phyloP scores from a whole-genome alignment of 2,113 vertebrate genomes.

The Scalopus aquaticus region DNA sequence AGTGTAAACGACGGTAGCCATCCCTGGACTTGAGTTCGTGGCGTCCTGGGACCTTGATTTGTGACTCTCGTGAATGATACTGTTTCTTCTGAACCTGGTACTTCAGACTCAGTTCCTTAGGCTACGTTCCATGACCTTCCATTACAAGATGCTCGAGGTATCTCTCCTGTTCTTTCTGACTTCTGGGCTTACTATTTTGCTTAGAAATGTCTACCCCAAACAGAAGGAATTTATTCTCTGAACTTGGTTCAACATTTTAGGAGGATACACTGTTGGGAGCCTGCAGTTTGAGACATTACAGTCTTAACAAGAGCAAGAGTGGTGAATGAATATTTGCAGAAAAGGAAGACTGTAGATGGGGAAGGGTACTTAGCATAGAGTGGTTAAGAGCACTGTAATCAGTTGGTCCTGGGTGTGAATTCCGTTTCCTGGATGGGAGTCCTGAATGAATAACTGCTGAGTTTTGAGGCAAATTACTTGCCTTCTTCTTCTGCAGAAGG shows the following conservation, averaged over 20 bases:
- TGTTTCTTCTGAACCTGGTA: not conserved
- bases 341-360: not conserved
- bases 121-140: not conserved
- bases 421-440: not conserved
- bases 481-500: not conserved
- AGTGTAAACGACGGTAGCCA: not conserved
- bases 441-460: not conserved
- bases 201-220: not conserved
- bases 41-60: not conserved
- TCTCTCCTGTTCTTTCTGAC: not conserved
- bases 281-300: not conserved
- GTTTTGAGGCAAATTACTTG: not conserved
- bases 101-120: not conserved
- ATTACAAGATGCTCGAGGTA: not conserved
- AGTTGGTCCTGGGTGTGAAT: not conserved
- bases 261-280: not conserved
- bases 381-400: not conserved
- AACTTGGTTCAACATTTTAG: slow-evolving; percentile 27
- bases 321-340: not conserved
- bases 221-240: not conserved
- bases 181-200: not conserved
- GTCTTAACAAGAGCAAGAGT: not conserved
- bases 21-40: not conserved
- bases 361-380: too few species aligned
- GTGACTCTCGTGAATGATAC: not conserved